Conservation (phyloP, 2,888 invertebrate species). For the Macroteleia sp. region DNA sequence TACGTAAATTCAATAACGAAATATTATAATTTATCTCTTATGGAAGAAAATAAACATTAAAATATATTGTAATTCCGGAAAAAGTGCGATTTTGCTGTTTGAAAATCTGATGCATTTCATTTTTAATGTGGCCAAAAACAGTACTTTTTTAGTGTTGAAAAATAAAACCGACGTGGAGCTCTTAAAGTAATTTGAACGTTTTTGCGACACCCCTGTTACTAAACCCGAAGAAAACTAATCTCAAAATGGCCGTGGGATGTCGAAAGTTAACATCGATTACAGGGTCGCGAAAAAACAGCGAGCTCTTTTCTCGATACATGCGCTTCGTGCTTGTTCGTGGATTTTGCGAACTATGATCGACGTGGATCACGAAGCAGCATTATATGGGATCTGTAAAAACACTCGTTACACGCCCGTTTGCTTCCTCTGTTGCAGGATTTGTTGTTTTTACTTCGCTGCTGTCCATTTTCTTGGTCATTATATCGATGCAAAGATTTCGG, state of each 20-base stretch:
- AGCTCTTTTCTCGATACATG: slow-evolving; percentile 16
- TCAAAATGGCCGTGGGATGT: slow-evolving; percentile 52
- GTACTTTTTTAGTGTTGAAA: not conserved
- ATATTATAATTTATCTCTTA: no score
- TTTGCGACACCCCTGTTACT: slow-evolving; percentile 26
- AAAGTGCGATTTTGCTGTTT: no score
- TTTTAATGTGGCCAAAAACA: not conserved
- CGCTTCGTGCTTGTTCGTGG: slow-evolving; percentile 5
- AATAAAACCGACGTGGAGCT: slow-evolving; percentile 23
- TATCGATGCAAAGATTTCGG: slow-evolving; percentile 23
- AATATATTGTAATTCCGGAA: no score
- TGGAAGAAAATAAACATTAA: no score
- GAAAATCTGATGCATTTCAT: not conserved
- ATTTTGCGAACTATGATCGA: slow-evolving; percentile 38
- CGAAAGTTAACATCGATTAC: slow-evolving; percentile 58
- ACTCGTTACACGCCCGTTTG: slow-evolving; percentile 29
- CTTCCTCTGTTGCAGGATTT: slow-evolving; percentile 22
- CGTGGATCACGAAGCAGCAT: slow-evolving; percentile 32
- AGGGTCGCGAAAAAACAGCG: slow-evolving; percentile 21
- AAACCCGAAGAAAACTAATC: slow-evolving; percentile 49
- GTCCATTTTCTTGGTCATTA: slow-evolving; percentile 29
- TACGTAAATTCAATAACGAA: no score
- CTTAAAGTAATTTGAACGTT: slow-evolving; percentile 44
- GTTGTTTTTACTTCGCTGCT: slow-evolving; percentile 10
- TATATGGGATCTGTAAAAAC: slow-evolving; percentile 30